A percentile compares a stretch with the other conserved stretches of the same genome.
phyloP scores from a whole-genome alignment of 2,113 vertebrate species.

The Hipposideros armiger region DNA sequence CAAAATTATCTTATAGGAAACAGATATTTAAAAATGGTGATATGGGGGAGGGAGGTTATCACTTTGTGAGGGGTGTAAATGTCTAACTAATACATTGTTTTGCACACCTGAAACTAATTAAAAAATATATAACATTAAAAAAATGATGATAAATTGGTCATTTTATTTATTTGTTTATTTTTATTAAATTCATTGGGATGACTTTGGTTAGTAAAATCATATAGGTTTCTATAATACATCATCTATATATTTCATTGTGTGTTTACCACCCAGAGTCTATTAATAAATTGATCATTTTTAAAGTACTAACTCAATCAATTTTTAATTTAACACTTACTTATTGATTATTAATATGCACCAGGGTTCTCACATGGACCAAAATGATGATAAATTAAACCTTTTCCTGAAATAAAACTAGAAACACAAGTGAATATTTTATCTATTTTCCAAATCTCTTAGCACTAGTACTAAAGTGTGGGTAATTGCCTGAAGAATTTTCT shows the following conservation, averaged over 20 bases:
- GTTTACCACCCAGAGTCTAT: no score
- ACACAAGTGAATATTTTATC: background rate
- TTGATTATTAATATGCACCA: background rate
- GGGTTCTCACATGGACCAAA: background rate
- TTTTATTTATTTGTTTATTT: slow-evolving; percentile 1
- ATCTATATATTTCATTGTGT: no score
- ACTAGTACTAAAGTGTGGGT: background rate
- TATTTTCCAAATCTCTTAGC: background rate
- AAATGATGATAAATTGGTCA: background rate
- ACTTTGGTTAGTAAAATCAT: no score
- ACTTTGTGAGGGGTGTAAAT: no score
- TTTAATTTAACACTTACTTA: slow-evolving; percentile 24
- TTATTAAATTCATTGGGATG: background rate
- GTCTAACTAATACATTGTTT: no score
- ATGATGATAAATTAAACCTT: slow-evolving; percentile 37
- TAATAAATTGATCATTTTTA: no score
- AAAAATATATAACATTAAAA: no score
- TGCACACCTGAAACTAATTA: no score
- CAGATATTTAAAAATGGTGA: background rate
- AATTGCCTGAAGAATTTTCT: background rate
- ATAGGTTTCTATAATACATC: no score
- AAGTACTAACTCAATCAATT: background rate
- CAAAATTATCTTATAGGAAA: slow-evolving; percentile 42
- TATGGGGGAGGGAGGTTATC: no score
- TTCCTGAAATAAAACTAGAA: slow-evolving; percentile 28